A percentile compares a stretch with the other conserved stretches of the same genome.
Evolutionary conservation across 1,140 invertebrate genomes (phyloP).

Genomic region (Polypedilum vanderplanki): DNA sequence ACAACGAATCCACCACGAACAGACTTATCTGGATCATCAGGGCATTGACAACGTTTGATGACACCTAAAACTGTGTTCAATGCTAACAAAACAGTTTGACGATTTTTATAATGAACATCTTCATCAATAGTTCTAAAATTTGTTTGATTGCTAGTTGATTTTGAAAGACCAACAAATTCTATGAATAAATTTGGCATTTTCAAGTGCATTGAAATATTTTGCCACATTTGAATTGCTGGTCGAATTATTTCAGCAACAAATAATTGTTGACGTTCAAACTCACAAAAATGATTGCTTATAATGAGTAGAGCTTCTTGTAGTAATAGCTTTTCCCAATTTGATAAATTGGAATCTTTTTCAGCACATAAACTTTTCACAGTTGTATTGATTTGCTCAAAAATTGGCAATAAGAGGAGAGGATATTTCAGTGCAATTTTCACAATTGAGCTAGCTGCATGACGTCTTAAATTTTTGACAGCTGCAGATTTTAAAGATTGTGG

Average conservation of each 20-base stretch:
- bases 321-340: slow-evolving; percentile 74
- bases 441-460: slow-evolving; percentile 81
- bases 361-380: slow-evolving; percentile 60
- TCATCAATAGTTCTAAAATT: slow-evolving; percentile 33
- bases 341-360: slow-evolving; percentile 56
- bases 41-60: slow-evolving; percentile 76
- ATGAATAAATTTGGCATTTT: slow-evolving; percentile 62
- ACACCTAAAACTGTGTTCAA: slow-evolving; percentile 71
- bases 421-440: slow-evolving; percentile 85
- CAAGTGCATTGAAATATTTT: slow-evolving; percentile 52
- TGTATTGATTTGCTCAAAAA: slow-evolving; percentile 77
- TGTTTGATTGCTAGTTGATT: slow-evolving; percentile 51
- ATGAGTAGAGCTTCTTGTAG: slow-evolving; percentile 69
- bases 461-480: slow-evolving; percentile 73
- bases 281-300: slow-evolving; percentile 82
- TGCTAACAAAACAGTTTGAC: slow-evolving; percentile 54
- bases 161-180: slow-evolving; percentile 67
- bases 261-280: slow-evolving; percentile 74
- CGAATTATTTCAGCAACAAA: slow-evolving; percentile 74
- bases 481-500: slow-evolving; percentile 48
- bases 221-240: slow-evolving; percentile 55
- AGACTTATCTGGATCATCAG: slow-evolving; percentile 70
- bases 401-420: slow-evolving; percentile 70
- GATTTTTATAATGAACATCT: slow-evolving; percentile 37
- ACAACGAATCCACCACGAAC: slow-evolving; percentile 73